Conservation (phyloP, 2,113 vertebrate genomes). For the Sturnus vulgaris region DNA sequence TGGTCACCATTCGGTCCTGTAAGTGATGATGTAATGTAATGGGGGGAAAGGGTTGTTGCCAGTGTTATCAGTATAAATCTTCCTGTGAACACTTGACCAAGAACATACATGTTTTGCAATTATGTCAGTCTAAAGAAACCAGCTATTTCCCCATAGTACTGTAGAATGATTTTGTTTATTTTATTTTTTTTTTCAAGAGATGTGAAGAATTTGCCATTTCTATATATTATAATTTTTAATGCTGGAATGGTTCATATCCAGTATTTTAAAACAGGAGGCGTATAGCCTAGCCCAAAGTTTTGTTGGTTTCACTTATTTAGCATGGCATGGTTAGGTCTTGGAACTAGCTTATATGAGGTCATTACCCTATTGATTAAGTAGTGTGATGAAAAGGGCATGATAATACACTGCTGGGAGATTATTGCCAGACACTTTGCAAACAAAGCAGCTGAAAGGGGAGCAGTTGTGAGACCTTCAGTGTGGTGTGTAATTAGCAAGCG, state of each 20-base stretch:
- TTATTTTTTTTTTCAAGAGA: neutral
- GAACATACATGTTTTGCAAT: constrained; percentile 26
- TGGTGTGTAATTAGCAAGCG: constrained; percentile 63
- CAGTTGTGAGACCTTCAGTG: constrained; percentile 61
- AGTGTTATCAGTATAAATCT: constrained; percentile 48
- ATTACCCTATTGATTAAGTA: constrained; percentile 78
- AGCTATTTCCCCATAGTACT: neutral
- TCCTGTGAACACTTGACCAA: constrained; percentile 44
- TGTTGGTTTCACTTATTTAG: constrained; percentile 68
- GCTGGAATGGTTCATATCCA: neutral
- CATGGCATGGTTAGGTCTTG: constrained; percentile 56
- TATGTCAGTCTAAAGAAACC: constrained; percentile 37
- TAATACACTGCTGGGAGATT: constrained; percentile 73
- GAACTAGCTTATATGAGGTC: constrained; percentile 60
- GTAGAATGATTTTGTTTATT: neutral
- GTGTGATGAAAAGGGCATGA: constrained; percentile 73
- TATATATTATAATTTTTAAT: constrained; percentile 30
- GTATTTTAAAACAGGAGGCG: constrained; percentile 15
- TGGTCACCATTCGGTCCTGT: constrained; percentile 46
- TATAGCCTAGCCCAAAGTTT: neutral
- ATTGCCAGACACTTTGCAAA: constrained; percentile 74
- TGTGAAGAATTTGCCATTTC: constrained; percentile 21
- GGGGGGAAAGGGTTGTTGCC: constrained; percentile 36
- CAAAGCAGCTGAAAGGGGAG: constrained; percentile 71
- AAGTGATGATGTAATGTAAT: constrained; percentile 42